Base-by-base conservation (phyloP, 2,797 vertebrate species). In the Euthynnus affinis region DNA sequence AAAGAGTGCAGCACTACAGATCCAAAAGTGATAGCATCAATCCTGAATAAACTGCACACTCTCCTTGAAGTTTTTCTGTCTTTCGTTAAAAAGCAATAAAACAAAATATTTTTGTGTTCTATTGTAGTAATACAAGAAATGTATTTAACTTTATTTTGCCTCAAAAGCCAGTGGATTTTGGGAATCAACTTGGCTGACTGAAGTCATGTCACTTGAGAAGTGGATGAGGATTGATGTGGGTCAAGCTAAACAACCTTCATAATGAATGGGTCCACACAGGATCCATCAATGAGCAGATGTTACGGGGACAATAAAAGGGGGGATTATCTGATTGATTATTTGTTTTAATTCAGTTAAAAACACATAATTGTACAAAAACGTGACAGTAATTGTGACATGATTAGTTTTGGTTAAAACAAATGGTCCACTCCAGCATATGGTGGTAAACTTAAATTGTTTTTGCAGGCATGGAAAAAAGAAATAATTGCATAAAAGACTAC, bases 381-480 rank as follows among this genome's bases (percentile, higher is more conserved):
- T 89, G 93, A 94, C 94, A 94, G 88, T 89, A 85, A 93, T 84
- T 88, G 85, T 80, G 69, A 56, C 61, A 10, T 89, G 89, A 94
- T 94, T 88, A 87, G 90, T 94, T 96, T 92, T 91, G 78, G 69
- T 87, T 71, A 77, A 82, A 92, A 92, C 83, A 92, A 94, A 95
- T 89, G 84, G 82, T 88, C 81, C 40, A 53, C 82, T 84, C 81
- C 77, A 73, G 83, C 85, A 87, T 90, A 89, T 90, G 91, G 70
- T 56, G 34, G 59, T 60, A 17, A 84, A 76, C 37, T 75, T 58
- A 61, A 53, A 77, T 64, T 29, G 27, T 78, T 68, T 82, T 61
- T 62, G 53, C 57, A 64, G 52, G 75, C 61, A 55, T 42, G 56
- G 32, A 66, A 58, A 52, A 76, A 62, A 74, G 32, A 46, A 70